A percentile compares a stretch with the other conserved stretches of the same genome.
phyloP scores from a whole-genome alignment of 2,888 invertebrate genomes.

The Melipona beecheii region DNA sequence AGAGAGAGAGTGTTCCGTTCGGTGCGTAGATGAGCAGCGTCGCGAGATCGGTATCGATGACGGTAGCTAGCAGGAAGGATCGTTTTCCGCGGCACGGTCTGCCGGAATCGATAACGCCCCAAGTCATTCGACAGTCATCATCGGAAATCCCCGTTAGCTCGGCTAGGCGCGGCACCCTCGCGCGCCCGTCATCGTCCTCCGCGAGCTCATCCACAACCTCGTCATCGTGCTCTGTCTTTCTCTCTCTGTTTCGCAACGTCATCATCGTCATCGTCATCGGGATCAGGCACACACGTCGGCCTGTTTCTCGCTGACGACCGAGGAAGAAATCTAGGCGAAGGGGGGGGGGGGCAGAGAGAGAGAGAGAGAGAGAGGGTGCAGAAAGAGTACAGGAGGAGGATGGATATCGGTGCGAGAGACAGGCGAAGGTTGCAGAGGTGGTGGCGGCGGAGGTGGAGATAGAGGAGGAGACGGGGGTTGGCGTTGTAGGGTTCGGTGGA shows the following conservation, averaged over 20 bases:
- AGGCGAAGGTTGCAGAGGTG: background rate
- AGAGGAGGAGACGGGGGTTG: conserved; percentile 28
- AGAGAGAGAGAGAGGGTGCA: conserved; percentile 1
- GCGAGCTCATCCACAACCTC: conserved; percentile 45
- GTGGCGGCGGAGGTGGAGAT: conserved; percentile 16
- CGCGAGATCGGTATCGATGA: background rate
- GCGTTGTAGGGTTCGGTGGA: conserved; percentile 54
- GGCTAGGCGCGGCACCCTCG: conserved; percentile 30
- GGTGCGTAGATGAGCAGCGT: conserved; percentile 8
- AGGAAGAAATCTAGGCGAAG: conserved; percentile 19
- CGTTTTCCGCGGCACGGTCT: conserved; percentile 51
- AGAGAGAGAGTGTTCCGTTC: background rate
- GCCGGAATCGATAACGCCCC: conserved; percentile 81
- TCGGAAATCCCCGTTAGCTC: conserved; percentile 68
- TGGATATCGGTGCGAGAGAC: background rate
- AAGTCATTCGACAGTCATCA: conserved; percentile 83
- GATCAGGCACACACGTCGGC: too few relatives aligned
- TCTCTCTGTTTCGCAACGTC: conserved; percentile 2
- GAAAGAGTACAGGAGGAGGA: conserved; percentile 7
- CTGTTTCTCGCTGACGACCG: too few relatives aligned
- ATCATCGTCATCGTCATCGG: conserved; percentile 34
- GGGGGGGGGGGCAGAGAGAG: too few relatives aligned
- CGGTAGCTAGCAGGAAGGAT: conserved; percentile 37
- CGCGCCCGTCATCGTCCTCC: conserved; percentile 47
- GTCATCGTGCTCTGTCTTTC: background rate